These are phyloP conservation scores for Amorpha juglandis DNA, from an alignment of 2,888 invertebrate species.

Conservation along the genomic window DNA sequence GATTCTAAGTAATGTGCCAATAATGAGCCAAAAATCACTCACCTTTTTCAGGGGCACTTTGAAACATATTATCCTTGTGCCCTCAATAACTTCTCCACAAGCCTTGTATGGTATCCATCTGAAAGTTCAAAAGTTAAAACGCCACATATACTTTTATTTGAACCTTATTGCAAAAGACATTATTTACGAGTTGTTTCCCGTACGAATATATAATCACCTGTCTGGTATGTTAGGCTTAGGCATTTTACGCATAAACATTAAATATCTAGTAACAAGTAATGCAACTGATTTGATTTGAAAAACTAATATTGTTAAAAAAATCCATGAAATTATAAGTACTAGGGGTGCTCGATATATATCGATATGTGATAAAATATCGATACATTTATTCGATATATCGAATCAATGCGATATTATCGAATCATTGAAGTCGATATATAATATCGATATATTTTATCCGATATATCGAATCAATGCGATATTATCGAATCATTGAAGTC, in stretches of 20 bases:
- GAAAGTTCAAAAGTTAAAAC: constrained; percentile 41
- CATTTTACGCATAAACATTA: constrained; percentile 31
- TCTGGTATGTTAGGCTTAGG: constrained; percentile 61
- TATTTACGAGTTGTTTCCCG: not conserved
- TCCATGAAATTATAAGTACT: not conserved
- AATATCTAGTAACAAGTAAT: too few species aligned
- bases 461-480: too few species aligned
- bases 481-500: too few species aligned
- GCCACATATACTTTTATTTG: constrained; percentile 24
- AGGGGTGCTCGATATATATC: too few species aligned
- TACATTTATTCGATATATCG: too few species aligned
- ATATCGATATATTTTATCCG: too few species aligned
- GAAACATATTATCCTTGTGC: constrained; percentile 89
- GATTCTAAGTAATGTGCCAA: too few species aligned
- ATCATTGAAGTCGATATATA: too few species aligned
- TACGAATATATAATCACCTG: constrained; percentile 46
- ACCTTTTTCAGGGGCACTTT: constrained; percentile 87
- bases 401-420: too few species aligned
- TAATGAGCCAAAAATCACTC: constrained; percentile 40
- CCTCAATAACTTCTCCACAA: constrained; percentile 86
- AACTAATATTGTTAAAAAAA: too few species aligned
- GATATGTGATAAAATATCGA: too few species aligned
- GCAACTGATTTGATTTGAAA: too few species aligned
- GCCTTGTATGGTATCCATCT: constrained; percentile 87
- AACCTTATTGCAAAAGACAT: not conserved